Percentiles rank a stretch among this genome's conserved stretches.
Evolutionary conservation across 2,113 vertebrate species (phyloP).

Genomic region (Ancistrus triradiatus): DNA sequence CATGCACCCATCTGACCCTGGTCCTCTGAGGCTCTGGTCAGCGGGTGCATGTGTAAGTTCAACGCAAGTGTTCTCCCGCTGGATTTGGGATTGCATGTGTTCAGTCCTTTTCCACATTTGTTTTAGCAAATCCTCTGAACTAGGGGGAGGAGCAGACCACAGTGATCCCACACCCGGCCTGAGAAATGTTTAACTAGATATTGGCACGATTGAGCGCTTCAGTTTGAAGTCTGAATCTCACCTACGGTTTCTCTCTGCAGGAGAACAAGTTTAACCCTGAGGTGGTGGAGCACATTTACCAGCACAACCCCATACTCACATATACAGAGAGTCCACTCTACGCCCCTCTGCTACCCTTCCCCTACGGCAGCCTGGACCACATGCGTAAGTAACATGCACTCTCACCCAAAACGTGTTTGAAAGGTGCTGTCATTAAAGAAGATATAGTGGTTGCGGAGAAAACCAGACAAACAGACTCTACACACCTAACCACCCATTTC

Average conservation of each 20-base stretch:
- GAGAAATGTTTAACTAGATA: background rate
- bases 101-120: background rate
- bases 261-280: conserved; percentile 84
- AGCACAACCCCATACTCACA: conserved; percentile 86
- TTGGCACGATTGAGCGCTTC: background rate
- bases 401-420: too few species aligned
- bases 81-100: background rate
- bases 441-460: too few species aligned
- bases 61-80: background rate
- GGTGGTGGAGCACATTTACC: conserved; percentile 89
- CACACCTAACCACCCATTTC: too few species aligned
- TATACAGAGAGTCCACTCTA: conserved; percentile 89
- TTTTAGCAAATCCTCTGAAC: background rate
- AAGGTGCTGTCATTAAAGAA: too few species aligned
- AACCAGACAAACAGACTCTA: too few species aligned
- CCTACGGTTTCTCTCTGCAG: conserved; percentile 57
- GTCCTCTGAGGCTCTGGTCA: conserved; percentile 5
- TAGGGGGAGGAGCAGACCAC: background rate
- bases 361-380: conserved; percentile 79
- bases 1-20: background rate
- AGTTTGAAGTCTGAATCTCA: background rate
- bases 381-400: conserved; percentile 78
- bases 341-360: conserved; percentile 87
- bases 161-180: background rate
- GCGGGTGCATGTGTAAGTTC: conserved; percentile 11